A percentile compares a stretch with the other conserved stretches of the same genome.
Conservation (phyloP, 2,888 invertebrate genomes). For the Acanthosepion pharaonis region DNA sequence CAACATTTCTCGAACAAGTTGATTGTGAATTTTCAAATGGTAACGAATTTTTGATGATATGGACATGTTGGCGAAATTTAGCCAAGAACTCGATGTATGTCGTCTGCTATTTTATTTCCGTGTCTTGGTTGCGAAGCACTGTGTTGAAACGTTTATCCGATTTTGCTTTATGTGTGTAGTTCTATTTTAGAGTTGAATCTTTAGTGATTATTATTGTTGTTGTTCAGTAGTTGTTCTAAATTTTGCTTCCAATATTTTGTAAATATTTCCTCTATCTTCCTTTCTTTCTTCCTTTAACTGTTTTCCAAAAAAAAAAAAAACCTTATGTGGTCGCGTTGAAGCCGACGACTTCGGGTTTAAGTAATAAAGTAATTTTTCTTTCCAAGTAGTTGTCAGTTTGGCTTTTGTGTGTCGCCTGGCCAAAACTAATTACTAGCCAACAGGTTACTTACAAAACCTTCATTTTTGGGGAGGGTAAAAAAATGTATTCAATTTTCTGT, state of each 20-base stretch:
- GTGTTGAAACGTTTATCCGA: too few relatives aligned
- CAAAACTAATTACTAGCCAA: background rate
- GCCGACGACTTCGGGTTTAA: background rate
- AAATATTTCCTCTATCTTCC: too few relatives aligned
- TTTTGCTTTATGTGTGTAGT: too few relatives aligned
- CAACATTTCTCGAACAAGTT: background rate
- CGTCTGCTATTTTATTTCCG: background rate
- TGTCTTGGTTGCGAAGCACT: too few relatives aligned
- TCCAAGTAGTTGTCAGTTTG: background rate
- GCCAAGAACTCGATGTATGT: background rate
- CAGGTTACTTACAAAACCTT: background rate
- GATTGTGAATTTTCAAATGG: slow-evolving; percentile 35
- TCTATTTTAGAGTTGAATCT: too few relatives aligned
- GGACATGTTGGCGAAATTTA: background rate
- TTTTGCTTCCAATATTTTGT: too few relatives aligned
- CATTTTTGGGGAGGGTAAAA: background rate
- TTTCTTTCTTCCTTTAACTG: too few relatives aligned
- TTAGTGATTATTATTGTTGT: too few relatives aligned
- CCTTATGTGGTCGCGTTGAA: too few relatives aligned
- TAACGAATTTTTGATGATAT: background rate
- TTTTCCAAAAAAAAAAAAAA: too few relatives aligned
- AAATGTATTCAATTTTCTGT: background rate
- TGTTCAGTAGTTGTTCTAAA: too few relatives aligned
- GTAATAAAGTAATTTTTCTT: background rate
- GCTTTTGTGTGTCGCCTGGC: background rate